Evolutionary conservation across 2,113 vertebrate genomes (phyloP), one percentile per base, ranked within the genome.

Genomic region (Zapornia atra): DNA sequence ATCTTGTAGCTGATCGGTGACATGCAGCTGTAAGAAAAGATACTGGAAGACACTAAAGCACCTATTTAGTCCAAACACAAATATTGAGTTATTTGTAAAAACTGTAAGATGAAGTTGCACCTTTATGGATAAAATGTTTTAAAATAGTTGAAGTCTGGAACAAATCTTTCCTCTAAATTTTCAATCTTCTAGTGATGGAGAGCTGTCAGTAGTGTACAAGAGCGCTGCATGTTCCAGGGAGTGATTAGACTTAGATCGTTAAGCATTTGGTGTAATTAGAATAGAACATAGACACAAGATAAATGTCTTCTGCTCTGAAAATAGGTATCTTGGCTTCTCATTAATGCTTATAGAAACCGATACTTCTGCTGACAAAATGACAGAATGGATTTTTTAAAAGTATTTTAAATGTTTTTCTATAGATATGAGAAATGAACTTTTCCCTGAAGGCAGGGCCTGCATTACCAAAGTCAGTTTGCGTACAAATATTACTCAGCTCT

Each of bases 261-360:
- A 90, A 94, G 65, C 54, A 71, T 89, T 92, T 82, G 48, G n/a
- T 80, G 65, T 96, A 90, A 87, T 70, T 90, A 65, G 71, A 86
- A 36, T 63, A 59, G 64, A 84, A 79, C 0, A 18, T 60, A 42
- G 64, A 56, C n/a, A 68, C 18, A 90, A 36, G 31, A 86, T 82
- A 88, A 95, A 94, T 95, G 72, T 83, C 36, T 87, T 51, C 38
- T 95, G 34, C 81, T 92, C 54, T 61, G 69, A 87, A 94, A 96
- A 79, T 64, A 72, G 88, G 48, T 53, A 51, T 70, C 86, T 86
- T 70, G 84, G 42, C 65, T 87, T 88, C 88, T 87, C 79, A 50
- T 81, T 88, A 89, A 61, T 77, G 78, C 77, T 94, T 91, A 71
- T 71, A 59, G 94, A 59, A 83, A 88, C 34, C n/a, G 57, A 48